Percentiles rank a stretch among this genome's conserved stretches.
These are phyloP conservation scores for Tragelaphus strepsiceros DNA, from an alignment of 2,113 vertebrate species.

Conservation along the genomic window DNA sequence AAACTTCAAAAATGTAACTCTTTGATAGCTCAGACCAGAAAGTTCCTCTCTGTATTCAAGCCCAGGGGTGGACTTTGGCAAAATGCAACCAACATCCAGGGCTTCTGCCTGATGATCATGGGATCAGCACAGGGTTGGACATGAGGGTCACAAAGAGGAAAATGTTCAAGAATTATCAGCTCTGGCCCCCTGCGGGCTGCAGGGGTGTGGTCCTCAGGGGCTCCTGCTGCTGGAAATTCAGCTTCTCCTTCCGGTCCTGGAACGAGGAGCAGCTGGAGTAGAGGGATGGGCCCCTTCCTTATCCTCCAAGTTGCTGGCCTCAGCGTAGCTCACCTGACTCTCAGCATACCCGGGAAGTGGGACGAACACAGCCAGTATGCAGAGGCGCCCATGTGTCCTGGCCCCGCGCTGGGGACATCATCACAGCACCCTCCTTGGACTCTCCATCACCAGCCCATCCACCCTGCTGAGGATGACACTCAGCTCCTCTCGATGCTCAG, in stretches of 20 bases:
- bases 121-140: fast-evolving
- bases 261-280: neutral
- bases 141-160: neutral
- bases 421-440: neutral
- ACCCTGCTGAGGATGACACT: neutral
- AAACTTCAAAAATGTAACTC: neutral
- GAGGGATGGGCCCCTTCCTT: neutral
- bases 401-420: fast-evolving
- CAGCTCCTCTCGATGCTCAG: too few relatives aligned
- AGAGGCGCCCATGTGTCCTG: fast-evolving
- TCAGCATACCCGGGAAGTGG: neutral
- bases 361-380: neutral
- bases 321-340: too few relatives aligned
- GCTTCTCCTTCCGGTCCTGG: neutral
- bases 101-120: fast-evolving
- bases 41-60: neutral
- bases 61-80: too few relatives aligned
- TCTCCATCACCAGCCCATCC: too few relatives aligned
- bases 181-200: fast-evolving
- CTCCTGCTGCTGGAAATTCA: neutral
- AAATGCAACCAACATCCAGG: neutral
- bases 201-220: too few relatives aligned
- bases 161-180: neutral
- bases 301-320: too few relatives aligned
- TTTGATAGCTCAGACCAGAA: too few relatives aligned